These are phyloP conservation scores for Danio albolineatus DNA, from an alignment of 2,797 vertebrate genomes.

Conservation along the genomic window DNA sequence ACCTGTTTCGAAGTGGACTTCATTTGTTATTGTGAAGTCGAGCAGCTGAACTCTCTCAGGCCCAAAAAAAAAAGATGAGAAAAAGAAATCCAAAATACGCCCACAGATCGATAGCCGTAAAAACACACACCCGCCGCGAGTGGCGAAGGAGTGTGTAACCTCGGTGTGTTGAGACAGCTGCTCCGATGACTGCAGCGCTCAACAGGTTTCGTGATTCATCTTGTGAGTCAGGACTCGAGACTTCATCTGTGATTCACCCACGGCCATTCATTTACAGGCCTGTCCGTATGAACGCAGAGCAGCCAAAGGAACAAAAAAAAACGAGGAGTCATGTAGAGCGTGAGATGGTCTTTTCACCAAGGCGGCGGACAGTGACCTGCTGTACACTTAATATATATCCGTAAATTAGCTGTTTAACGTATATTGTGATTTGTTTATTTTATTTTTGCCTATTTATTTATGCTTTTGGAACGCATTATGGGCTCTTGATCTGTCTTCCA, in stretches of 20 bases:
- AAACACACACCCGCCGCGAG: conserved; percentile 72
- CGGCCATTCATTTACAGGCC: conserved; percentile 50
- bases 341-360: conserved; percentile 33
- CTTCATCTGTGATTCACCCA: conserved; percentile 51
- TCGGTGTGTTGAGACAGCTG: conserved; percentile 83
- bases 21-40: conserved; percentile 61
- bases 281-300: conserved; percentile 31
- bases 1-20: conserved; percentile 52
- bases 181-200: conserved; percentile 77
- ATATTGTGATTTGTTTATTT: too few species aligned
- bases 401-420: too few species aligned
- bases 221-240: conserved; percentile 77
- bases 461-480: too few species aligned
- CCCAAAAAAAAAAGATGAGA: conserved; percentile 14
- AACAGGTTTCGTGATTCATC: conserved; percentile 78
- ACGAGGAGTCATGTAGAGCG: conserved; percentile 25
- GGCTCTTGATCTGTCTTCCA: too few species aligned
- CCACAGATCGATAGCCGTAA: conserved; percentile 58
- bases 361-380: conserved; percentile 24
- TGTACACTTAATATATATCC: not conserved
- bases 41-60: conserved; percentile 54
- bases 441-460: too few species aligned
- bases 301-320: conserved; percentile 43
- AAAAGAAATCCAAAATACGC: conserved; percentile 49
- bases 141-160: conserved; percentile 63